A percentile compares a stretch with the other conserved stretches of the same genome.
Evolutionary conservation across 1,140 invertebrate genomes (phyloP).

Genomic region (Zaprionus lachaisei): DNA sequence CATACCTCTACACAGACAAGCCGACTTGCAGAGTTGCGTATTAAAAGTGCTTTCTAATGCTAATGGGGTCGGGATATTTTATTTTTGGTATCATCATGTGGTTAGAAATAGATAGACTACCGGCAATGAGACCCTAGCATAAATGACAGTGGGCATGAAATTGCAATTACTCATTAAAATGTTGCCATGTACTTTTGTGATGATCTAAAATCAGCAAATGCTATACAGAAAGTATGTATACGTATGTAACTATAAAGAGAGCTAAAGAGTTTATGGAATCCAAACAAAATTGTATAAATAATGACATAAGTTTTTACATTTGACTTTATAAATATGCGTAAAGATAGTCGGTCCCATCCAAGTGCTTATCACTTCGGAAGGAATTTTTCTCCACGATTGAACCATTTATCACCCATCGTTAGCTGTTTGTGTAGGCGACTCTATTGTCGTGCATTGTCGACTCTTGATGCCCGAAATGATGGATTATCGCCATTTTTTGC

Average conservation of each 20-base stretch:
- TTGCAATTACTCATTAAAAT: neutral
- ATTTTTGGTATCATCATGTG: constrained; percentile 36
- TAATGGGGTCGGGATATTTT: constrained; percentile 22
- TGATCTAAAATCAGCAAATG: neutral
- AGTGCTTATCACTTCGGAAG: neutral
- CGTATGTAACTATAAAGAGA: neutral
- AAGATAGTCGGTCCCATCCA: neutral
- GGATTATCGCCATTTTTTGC: constrained; percentile 61
- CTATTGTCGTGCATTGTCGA: constrained; percentile 36
- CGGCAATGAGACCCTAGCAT: neutral
- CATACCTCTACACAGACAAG: neutral
- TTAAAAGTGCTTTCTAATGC: constrained; percentile 33
- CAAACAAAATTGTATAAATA: neutral
- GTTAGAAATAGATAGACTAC: neutral
- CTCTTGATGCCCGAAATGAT: constrained; percentile 60
- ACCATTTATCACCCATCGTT: constrained; percentile 10
- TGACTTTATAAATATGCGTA: neutral
- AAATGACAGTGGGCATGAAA: constrained; percentile 2
- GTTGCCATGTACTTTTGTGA: neutral
- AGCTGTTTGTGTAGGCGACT: neutral
- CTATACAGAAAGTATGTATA: neutral
- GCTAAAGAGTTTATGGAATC: neutral
- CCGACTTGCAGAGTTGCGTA: constrained; percentile 1
- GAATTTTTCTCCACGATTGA: neutral
- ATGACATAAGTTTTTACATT: neutral